phyloP scores from a whole-genome alignment of 92 coral and sea anemone genomes.

The Ricordea florida region DNA sequence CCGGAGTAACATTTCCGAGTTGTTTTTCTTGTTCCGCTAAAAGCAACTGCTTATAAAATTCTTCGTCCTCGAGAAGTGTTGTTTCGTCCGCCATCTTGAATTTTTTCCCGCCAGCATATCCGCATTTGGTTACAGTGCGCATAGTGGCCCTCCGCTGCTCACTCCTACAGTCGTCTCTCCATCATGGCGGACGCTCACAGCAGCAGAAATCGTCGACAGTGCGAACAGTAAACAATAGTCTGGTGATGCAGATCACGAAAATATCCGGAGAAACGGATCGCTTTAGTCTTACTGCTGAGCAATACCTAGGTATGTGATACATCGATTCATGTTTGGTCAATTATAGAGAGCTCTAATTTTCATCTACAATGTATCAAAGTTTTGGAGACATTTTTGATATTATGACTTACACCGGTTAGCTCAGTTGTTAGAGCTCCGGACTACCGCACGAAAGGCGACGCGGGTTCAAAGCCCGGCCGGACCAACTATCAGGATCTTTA shows the following conservation, averaged over 20 bases:
- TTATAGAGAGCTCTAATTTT: too few relatives aligned
- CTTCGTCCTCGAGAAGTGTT: slow-evolving; percentile 64
- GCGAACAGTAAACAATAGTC: too few relatives aligned
- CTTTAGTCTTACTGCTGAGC: slow-evolving; percentile 83
- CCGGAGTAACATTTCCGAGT: slow-evolving; percentile 33
- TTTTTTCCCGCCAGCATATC: background rate
- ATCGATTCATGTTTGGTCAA: background rate
- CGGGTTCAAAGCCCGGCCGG: too few relatives aligned
- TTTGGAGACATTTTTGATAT: too few relatives aligned
- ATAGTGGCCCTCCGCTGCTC: slow-evolving; percentile 21
- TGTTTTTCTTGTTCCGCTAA: slow-evolving; percentile 57
- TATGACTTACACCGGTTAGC: too few relatives aligned
- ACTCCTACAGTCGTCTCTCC: background rate
- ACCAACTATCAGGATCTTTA: too few relatives aligned
- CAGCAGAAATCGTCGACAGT: too few relatives aligned
- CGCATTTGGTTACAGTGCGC: background rate
- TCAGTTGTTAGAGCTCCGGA: too few relatives aligned
- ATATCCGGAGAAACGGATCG: slow-evolving; percentile 65
- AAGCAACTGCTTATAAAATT: slow-evolving; percentile 73
- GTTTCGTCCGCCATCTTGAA: slow-evolving; percentile 85
- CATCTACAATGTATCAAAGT: too few relatives aligned
- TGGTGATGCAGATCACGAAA: background rate
- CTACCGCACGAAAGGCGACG: too few relatives aligned
- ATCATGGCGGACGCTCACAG: background rate
- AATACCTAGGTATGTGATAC: slow-evolving; percentile 76